Percentiles rank a stretch among this genome's conserved stretches.
phyloP scores from a whole-genome alignment of 2,888 invertebrate genomes.

The Drosophila diplacantha region DNA sequence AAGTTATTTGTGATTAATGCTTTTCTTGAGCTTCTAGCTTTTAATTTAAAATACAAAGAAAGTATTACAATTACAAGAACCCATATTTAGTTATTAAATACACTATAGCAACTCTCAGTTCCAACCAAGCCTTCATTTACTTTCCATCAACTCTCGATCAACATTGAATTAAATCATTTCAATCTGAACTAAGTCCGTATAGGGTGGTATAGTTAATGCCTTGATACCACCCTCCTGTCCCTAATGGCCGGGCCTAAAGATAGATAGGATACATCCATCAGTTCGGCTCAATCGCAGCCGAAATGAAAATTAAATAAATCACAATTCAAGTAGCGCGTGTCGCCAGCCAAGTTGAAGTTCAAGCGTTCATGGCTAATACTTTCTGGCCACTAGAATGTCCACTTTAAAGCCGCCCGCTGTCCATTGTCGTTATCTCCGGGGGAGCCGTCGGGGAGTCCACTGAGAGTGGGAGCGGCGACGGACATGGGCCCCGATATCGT shows the following conservation, averaged over 20 bases:
- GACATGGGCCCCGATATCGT: constrained; percentile 50
- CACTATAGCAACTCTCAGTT: too few relatives aligned
- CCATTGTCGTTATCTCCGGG: constrained; percentile 51
- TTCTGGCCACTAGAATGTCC: constrained; percentile 63
- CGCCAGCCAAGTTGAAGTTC: constrained; percentile 62
- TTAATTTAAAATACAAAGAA: background rate
- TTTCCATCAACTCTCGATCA: constrained; percentile 30
- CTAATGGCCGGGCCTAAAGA: constrained; percentile 26
- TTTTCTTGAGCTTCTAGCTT: too few relatives aligned
- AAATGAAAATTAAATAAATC: constrained; percentile 41
- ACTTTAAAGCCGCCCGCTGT: constrained; percentile 63
- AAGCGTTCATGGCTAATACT: constrained; percentile 58
- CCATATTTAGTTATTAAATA: background rate
- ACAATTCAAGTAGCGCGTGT: constrained; percentile 38
- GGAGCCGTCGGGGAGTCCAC: constrained; percentile 5
- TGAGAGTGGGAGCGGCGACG: constrained; percentile 28
- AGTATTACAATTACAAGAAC: background rate
- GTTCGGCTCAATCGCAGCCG: constrained; percentile 33
- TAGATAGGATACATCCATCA: constrained; percentile 58
- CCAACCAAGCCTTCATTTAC: background rate
- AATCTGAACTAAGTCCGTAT: constrained; percentile 40
- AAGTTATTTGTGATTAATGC: too few relatives aligned
- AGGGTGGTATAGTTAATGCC: constrained; percentile 45
- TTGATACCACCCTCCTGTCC: constrained; percentile 39
- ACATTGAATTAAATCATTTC: constrained; percentile 19